Evolutionary conservation across 2,888 invertebrate species (phyloP).

Genomic region (Idaea dimidiata): DNA sequence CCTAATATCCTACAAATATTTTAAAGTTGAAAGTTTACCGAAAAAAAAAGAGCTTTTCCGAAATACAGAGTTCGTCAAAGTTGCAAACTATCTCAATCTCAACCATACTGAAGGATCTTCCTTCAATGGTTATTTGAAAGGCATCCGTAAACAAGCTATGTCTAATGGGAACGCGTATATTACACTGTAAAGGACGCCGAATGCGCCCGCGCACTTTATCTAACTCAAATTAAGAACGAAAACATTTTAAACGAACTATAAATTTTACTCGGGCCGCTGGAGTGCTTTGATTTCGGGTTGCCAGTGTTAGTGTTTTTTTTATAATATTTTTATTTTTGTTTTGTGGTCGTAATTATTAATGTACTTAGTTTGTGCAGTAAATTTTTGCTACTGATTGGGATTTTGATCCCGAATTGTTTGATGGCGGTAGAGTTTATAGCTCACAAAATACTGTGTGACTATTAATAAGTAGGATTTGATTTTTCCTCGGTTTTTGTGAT

Average conservation of each 20-base stretch:
- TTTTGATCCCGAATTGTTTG: neutral
- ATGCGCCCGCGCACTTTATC: constrained; percentile 61
- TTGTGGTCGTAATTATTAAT: constrained; percentile 1
- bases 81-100: neutral
- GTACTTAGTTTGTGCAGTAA: neutral
- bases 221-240: constrained; percentile 74
- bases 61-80: too few relatives aligned
- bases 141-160: constrained; percentile 37
- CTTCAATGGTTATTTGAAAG: neutral
- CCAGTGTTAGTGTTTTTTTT: constrained; percentile 35
- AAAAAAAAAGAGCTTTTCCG: too few relatives aligned
- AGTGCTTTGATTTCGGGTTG: constrained; percentile 58
- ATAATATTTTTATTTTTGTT: constrained; percentile 11
- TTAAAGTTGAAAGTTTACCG: too few relatives aligned
- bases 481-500: too few relatives aligned
- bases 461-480: too few relatives aligned
- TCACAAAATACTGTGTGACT: too few relatives aligned
- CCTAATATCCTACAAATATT: too few relatives aligned
- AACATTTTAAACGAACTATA: constrained; percentile 71
- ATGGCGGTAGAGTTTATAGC: neutral
- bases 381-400: constrained; percentile 1
- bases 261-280: constrained; percentile 51
- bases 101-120: neutral
- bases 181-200: constrained; percentile 67
- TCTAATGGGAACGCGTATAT: constrained; percentile 64